Base-by-base conservation (phyloP, 2,113 vertebrate genomes). In the Nothobranchius furzeri region DNA sequence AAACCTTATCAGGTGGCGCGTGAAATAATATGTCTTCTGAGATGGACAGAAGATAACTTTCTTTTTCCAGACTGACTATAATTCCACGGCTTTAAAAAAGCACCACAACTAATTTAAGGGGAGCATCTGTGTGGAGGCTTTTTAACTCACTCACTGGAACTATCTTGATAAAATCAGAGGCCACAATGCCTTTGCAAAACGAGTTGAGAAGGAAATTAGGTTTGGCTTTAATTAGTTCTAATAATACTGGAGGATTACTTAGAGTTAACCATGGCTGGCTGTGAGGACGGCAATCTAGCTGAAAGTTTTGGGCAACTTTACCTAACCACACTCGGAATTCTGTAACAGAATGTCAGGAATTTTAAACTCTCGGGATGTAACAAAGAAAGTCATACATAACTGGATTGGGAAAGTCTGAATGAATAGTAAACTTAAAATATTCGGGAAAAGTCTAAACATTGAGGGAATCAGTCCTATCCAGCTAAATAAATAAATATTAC, bases 221-320 rank as follows among this genome's bases (percentile, higher is more conserved):
- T 84, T 87, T 81, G 63, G 67, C 76, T 90, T 88, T 88, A 91
- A 90, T 90, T 88, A 83, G 83, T 85, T 81, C 74, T 88, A 89
- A 90, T 81, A 89, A 89, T 87, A 87, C 81, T 66, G 86, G 62
- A 73, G 60, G 73, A 83, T 82, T 66, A 73, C 48, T 78, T 49
- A 17, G 70, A 81, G 72, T 48, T 49, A 65, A 59, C 46, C 61
- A 67, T 54, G 57, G 56, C 50, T 82, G 81, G 69, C 75, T 62
- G 46, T 48, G 43, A 86, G 4, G 54, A 68, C 49, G 50, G 17
- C 36, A 45, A 67, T 54, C 54, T 53, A 58, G 37, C 57, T 60
- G 82, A 81, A 71, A 63, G 42, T 68, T 83, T 51, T 70, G 82
- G 78, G 85, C 14, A 85, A 72, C 68, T 75, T 80, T 47, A 60